Evolutionary conservation across 92 coral and sea anemone genomes (phyloP).

Genomic region (Scolanthus callimorphus): DNA sequence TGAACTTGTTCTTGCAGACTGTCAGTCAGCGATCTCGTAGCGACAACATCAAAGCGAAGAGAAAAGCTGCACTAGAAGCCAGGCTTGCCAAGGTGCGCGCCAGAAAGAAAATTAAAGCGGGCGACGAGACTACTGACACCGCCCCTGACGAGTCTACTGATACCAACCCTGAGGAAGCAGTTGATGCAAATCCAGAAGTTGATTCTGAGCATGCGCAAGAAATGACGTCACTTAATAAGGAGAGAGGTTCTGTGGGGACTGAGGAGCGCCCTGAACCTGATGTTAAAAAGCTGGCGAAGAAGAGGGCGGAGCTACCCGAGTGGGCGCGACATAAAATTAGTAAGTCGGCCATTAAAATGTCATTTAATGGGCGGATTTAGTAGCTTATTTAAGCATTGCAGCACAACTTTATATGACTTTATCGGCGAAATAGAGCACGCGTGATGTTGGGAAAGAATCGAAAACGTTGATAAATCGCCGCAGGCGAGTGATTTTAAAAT

Average conservation of each 20-base stretch:
- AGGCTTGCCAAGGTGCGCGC: constrained; percentile 90
- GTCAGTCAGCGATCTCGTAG: constrained; percentile 78
- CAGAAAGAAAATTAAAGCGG: constrained; percentile 62
- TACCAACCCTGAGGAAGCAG: background rate
- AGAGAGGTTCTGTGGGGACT: no score
- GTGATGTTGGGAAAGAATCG: no score
- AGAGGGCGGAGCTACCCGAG: constrained; percentile 49
- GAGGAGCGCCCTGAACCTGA: background rate
- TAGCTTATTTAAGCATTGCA: no score
- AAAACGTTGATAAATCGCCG: no score
- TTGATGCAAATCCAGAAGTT: background rate
- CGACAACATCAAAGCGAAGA: constrained; percentile 83
- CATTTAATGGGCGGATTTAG: no score
- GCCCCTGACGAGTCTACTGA: background rate
- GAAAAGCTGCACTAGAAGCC: constrained; percentile 92
- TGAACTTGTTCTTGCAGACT: constrained; percentile 59
- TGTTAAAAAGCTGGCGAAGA: constrained; percentile 20
- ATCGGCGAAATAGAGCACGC: no score
- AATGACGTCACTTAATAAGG: no score
- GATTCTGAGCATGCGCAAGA: no score
- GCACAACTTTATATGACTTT: no score
- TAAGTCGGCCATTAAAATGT: constrained; percentile 29
- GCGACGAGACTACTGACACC: constrained; percentile 21
- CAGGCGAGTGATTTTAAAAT: no score
- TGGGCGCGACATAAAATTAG: constrained; percentile 53